Percentiles rank a stretch among this genome's conserved stretches.
phyloP scores from a whole-genome alignment of 2,797 vertebrate genomes.

The Lagodon rhomboides region DNA sequence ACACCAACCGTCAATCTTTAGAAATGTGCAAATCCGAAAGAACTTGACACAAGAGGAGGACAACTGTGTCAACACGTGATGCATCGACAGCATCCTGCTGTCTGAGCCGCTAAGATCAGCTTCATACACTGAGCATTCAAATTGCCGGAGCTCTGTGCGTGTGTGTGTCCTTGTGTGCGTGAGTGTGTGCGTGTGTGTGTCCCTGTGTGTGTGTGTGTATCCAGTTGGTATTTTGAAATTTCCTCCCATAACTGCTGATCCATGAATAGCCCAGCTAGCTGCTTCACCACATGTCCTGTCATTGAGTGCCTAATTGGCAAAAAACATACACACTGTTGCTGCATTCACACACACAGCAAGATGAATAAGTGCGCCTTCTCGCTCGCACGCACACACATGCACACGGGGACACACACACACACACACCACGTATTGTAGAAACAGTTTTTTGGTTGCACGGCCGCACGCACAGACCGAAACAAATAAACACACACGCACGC shows the following conservation, averaged over 20 bases:
- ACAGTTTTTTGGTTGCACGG: constrained; percentile 39
- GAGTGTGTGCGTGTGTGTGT: constrained; percentile 35
- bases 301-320: constrained; percentile 85
- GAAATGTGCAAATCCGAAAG: constrained; percentile 7
- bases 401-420: not conserved
- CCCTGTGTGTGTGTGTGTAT: constrained; percentile 41
- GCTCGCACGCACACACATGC: constrained; percentile 10
- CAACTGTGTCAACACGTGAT: constrained; percentile 54
- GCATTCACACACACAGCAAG: constrained; percentile 51
- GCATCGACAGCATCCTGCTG: constrained; percentile 51
- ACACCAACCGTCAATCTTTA: constrained; percentile 15
- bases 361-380: constrained; percentile 62
- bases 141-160: constrained; percentile 44
- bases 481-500: constrained; percentile 52
- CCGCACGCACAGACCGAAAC: constrained; percentile 49
- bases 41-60: constrained; percentile 44
- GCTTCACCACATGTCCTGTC: constrained; percentile 84
- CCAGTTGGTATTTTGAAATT: constrained; percentile 76
- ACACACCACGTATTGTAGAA: constrained; percentile 29
- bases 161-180: not conserved
- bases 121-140: constrained; percentile 39
- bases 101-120: constrained; percentile 45
- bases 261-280: constrained; percentile 80
- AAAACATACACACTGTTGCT: constrained; percentile 72
- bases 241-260: constrained; percentile 82